Evolutionary conservation across 2,113 vertebrate species (phyloP).

Genomic region (Turnix velox): DNA sequence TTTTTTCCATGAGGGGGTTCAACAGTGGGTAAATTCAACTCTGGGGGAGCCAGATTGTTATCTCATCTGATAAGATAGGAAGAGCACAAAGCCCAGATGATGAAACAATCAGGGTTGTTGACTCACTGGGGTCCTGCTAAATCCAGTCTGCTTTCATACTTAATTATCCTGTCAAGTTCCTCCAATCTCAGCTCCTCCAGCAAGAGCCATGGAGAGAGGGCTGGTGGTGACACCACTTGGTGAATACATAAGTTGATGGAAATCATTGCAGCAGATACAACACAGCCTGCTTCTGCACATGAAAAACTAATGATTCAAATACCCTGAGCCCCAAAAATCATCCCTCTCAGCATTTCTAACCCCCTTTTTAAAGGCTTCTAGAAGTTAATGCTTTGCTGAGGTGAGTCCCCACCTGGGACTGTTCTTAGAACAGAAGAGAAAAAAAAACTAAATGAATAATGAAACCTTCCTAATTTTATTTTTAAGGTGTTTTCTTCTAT

Average conservation of each 20-base stretch:
- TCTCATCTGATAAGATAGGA: slow-evolving; percentile 70
- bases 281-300: slow-evolving; percentile 26
- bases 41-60: slow-evolving; percentile 70
- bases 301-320: slow-evolving; percentile 50
- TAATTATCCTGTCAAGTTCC: slow-evolving; percentile 72
- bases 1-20: slow-evolving; percentile 64
- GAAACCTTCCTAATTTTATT: neutral
- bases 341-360: neutral
- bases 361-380: slow-evolving; percentile 34
- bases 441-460: neutral
- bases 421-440: neutral
- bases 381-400: slow-evolving; percentile 1
- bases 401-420: neutral
- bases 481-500: neutral
- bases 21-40: slow-evolving; percentile 66
- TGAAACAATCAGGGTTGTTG: slow-evolving; percentile 70
- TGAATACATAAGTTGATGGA: slow-evolving; percentile 40
- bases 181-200: slow-evolving; percentile 44
- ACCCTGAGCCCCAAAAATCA: slow-evolving; percentile 35
- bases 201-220: neutral
- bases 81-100: slow-evolving; percentile 66
- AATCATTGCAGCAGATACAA: slow-evolving; percentile 55
- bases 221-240: slow-evolving; percentile 52
- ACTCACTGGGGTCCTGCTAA: slow-evolving; percentile 68
- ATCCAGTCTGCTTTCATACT: slow-evolving; percentile 72